Percentiles rank a stretch among this genome's conserved stretches.
Conservation (phyloP, 2,888 invertebrate species). For the Zygothrica quintamaculata region DNA sequence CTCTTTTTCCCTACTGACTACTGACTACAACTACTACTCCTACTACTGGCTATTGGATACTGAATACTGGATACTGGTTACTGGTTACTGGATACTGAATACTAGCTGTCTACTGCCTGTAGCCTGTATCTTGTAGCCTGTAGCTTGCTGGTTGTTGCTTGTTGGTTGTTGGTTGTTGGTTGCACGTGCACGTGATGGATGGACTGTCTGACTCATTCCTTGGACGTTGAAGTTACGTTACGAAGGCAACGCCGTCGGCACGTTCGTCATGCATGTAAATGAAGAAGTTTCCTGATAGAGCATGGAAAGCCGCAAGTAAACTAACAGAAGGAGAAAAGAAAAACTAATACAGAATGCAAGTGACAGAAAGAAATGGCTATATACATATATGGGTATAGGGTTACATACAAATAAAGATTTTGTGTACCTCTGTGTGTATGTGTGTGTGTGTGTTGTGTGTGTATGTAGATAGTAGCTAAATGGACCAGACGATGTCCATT, state of each 20-base stretch:
- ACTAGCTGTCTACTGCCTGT: not conserved
- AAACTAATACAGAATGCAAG: too few species aligned
- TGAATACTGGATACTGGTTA: constrained; percentile 4
- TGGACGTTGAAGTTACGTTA: constrained; percentile 6
- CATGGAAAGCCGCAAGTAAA: constrained; percentile 29
- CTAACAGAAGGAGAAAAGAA: too few species aligned
- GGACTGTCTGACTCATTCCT: constrained; percentile 51
- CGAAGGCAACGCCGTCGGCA: constrained; percentile 37
- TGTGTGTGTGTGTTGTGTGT: too few species aligned
- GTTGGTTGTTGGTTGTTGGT: constrained; percentile 8
- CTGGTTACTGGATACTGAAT: not conserved
- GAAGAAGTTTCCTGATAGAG: constrained; percentile 63
- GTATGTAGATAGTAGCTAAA: not conserved
- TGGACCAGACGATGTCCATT: constrained; percentile 20
- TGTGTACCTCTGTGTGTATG: too few species aligned
- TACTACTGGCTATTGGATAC: too few species aligned
- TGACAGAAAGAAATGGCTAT: too few species aligned
- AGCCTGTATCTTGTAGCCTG: not conserved
- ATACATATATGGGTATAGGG: constrained; percentile 7
- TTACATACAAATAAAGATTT: not conserved
- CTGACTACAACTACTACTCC: too few species aligned
- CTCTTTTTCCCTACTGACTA: too few species aligned
- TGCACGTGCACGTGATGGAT: constrained; percentile 73
- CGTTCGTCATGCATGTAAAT: constrained; percentile 77
- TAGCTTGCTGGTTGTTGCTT: not conserved